Conservation (phyloP, 2,888 invertebrate species). For the Mayetiola destructor region DNA sequence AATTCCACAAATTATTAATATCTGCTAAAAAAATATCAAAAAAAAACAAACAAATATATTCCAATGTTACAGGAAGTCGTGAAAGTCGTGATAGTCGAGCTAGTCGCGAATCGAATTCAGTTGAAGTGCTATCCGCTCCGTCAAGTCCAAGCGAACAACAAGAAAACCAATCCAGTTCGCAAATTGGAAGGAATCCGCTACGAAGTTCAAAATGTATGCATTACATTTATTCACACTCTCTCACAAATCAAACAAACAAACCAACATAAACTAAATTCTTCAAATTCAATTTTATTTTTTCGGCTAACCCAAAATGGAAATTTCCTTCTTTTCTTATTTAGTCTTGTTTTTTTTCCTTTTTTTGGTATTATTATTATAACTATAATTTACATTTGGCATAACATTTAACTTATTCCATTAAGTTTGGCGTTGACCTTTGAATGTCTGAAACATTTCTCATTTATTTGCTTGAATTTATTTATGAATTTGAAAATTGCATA, state of each 20-base stretch:
- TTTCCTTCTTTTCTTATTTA: conserved; percentile 22
- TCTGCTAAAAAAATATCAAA: too few relatives aligned
- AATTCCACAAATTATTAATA: neutral
- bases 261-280: too few relatives aligned
- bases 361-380: neutral
- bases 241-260: too few relatives aligned
- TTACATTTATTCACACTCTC: neutral
- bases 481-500: too few relatives aligned
- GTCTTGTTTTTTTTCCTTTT: conserved; percentile 12
- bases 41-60: neutral
- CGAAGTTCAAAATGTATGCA: conserved; percentile 63
- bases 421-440: too few relatives aligned
- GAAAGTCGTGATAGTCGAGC: conserved; percentile 17
- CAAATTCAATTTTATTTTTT: too few relatives aligned
- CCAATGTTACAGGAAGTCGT: conserved; percentile 6
- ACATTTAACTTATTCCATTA: too few relatives aligned
- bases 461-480: too few relatives aligned
- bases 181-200: conserved; percentile 60
- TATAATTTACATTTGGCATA: too few relatives aligned
- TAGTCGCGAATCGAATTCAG: conserved; percentile 24
- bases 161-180: conserved; percentile 24
- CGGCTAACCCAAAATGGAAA: conserved; percentile 32
- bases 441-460: too few relatives aligned
- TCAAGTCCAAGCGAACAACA: conserved; percentile 49
- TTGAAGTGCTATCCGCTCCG: conserved; percentile 42